These are phyloP conservation scores for Conops quadrifasciatus DNA, from an alignment of 2,888 invertebrate species.

Conservation along the genomic window DNA sequence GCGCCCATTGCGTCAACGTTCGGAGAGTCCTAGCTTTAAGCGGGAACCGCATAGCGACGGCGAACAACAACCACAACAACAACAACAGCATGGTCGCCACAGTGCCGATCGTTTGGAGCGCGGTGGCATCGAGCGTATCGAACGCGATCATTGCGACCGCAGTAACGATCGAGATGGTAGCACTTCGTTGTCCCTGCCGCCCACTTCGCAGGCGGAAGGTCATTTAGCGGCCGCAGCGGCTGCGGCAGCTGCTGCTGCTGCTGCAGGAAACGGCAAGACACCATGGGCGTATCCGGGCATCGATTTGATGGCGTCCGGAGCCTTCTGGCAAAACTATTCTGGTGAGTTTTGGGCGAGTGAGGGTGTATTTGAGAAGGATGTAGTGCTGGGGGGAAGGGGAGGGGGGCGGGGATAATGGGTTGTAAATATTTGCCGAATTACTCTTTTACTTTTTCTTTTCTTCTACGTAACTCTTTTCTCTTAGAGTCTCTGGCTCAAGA, in stretches of 20 bases:
- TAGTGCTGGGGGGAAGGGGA: neutral
- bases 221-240: conserved; percentile 54
- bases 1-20: conserved; percentile 51
- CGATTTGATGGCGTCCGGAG: conserved; percentile 86
- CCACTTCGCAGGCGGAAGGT: conserved; percentile 63
- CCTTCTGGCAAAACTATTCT: conserved; percentile 92
- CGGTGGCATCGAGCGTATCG: conserved; percentile 45
- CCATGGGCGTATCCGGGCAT: conserved; percentile 76
- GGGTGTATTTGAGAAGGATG: too few relatives aligned
- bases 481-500: conserved; percentile 87
- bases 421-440: neutral
- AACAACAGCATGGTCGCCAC: conserved; percentile 44
- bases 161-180: conserved; percentile 53
- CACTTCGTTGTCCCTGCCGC: conserved; percentile 53
- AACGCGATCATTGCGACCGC: conserved; percentile 56
- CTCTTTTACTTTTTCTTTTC: neutral
- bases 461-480: conserved; percentile 9
- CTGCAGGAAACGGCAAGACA: conserved; percentile 66
- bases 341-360: conserved; percentile 69
- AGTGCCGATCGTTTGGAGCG: conserved; percentile 53
- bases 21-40: conserved; percentile 62
- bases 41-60: conserved; percentile 61
- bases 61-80: conserved; percentile 47
- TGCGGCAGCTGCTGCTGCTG: conserved; percentile 58
- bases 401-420: neutral